Evolutionary conservation across 2,888 invertebrate species (phyloP), one percentile per base, ranked within the genome.

Genomic region (Watsonalla cultraria): DNA sequence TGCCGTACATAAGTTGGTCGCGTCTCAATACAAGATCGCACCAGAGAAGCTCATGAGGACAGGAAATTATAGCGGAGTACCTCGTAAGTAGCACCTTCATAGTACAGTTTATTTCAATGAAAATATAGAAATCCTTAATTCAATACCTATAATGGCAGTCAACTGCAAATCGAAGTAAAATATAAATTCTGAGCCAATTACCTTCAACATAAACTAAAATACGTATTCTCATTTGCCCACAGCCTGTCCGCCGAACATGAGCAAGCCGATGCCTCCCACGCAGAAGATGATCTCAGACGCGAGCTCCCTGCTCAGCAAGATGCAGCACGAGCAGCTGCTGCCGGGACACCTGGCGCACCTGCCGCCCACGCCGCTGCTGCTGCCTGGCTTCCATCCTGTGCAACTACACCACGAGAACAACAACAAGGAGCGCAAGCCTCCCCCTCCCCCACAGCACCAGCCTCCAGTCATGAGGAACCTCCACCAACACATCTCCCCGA

Each of bases 11-110:
- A 98, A 98, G 78, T 88, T 98, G 65, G 98, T 98, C 33, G 98
- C 99, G 60, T 98, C 97, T 61, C 99, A 99, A 87, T 99, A 99
- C 90, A 98, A 98, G 91, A 98, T 99, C 57, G 98, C 98, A 0
- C 98, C 98, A 7, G 99, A 99, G 86, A 98, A 98, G 84, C 92
- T 98, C 55, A 98, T 98, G 98, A 93, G 98, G 81, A 98, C 98
- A 51, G 97, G 97, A 73, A 97, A 96, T 84, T 97, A 97, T 86
- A 96, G 96, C 82, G 96, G 96, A 89, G 90, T 80, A 80, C 95
- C 96, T 90, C 92, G 95, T 95, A 92, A 94, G 94, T 93, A 86
- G 24, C 24, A 24, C 1, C 2, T 24, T 24, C 24, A 24, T 24
- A 24, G n/a, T n/a, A n/a, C n/a, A n/a, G n/a, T n/a, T n/a, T n/a